Base-by-base conservation (phyloP, 2,797 vertebrate species). In the Nannoperca australis region DNA sequence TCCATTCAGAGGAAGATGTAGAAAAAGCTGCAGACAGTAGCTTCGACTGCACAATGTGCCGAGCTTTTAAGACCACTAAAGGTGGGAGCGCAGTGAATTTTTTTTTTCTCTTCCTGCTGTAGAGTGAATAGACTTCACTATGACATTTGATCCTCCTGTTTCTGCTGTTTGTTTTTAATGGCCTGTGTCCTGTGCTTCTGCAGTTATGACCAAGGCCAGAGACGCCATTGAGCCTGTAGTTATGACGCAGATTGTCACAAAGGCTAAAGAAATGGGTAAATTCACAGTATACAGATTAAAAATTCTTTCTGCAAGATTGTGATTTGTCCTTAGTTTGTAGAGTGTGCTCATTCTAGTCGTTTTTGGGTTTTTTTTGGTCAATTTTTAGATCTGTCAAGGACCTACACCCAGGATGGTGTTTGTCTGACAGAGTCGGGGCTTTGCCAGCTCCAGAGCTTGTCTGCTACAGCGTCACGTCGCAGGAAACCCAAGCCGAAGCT, bases 341-440 rank as follows among this genome's bases (percentile, higher is more conserved):
- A 42, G 12, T 42, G 13, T 32, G 3, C 45, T 72, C 13, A 54
- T 45, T 66, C 14, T 22, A 45, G 11, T 18, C 1, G 1, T 22
- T 14, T n/a, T 60, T 42, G 4, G 40, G 34, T 61, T 61, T 51
- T 38, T 59, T 49, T 54, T 38, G n/a, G 2, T 47, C 1, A 27
- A 27, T 64, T 59, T 45, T 86, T 80, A 99, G 98, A 99, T 90
- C 93, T 97, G 81, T 96, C 95, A 34, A 97, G 97, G 94, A 99
- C 97, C 13, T 99, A 99, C 90, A 99, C 98, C 63, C 98, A 99
- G 94, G 98, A 99, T 79, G 98, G 98, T 61, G 98, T 99, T 85
- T 99, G 97, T 91, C 93, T 99, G 93, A 99, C 98, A 2, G 98
- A 99, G 94, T 97, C 96, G 1, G 98, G 98, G 73, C 96, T 99